Conservation (phyloP, 2,113 vertebrate species). For the Chloropsis hardwickii region DNA sequence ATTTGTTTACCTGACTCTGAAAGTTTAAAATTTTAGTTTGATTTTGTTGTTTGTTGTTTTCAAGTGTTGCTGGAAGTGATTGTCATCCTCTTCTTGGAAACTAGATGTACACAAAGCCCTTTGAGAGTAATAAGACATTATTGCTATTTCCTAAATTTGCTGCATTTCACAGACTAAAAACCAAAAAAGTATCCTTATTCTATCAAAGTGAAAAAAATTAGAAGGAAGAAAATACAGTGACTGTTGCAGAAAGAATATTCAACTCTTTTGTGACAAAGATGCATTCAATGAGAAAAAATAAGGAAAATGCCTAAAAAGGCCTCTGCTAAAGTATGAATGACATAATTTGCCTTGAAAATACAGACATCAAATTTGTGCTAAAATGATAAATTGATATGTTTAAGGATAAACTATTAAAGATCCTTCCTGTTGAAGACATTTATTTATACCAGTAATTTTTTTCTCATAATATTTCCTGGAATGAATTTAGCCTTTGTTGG, state of each 20-base stretch:
- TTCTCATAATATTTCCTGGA: background rate
- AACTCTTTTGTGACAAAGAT: background rate
- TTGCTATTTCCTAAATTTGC: background rate
- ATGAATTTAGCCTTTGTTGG: background rate
- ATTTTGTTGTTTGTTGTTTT: background rate
- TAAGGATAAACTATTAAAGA: background rate
- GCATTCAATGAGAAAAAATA: background rate
- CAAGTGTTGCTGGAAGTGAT: background rate
- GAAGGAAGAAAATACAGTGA: background rate
- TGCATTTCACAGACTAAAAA: background rate
- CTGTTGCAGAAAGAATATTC: background rate
- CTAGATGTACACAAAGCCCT: background rate
- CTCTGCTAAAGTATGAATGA: background rate
- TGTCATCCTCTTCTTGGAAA: background rate
- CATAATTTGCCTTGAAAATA: background rate
- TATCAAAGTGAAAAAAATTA: background rate
- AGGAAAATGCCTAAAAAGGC: background rate
- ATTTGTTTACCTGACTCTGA: background rate
- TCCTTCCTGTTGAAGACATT: background rate
- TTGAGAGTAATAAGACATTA: rapidly evolving
- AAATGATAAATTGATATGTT: background rate
- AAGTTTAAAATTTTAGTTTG: background rate
- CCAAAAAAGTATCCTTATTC: background rate
- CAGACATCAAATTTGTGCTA: background rate
- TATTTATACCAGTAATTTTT: background rate